phyloP scores from a whole-genome alignment of 2,113 vertebrate species.

The Lethenteron camtschaticum region DNA sequence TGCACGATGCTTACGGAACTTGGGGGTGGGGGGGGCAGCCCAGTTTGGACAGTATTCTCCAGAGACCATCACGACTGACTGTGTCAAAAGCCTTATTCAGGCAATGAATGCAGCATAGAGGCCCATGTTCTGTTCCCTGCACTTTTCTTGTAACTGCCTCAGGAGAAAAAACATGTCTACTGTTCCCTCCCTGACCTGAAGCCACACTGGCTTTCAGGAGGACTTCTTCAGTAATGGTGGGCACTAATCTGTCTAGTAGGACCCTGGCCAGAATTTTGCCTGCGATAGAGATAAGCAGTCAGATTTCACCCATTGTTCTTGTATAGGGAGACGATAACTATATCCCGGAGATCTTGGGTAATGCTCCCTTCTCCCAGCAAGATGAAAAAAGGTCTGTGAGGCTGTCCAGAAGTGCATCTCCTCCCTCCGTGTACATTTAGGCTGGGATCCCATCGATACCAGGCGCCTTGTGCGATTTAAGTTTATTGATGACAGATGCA shows the following conservation, averaged over 20 bases:
- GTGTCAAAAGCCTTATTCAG: too few species aligned
- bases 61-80: too few species aligned
- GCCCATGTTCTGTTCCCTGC: not conserved
- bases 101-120: not conserved
- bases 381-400: too few species aligned
- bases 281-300: not conserved
- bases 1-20: not conserved
- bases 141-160: not conserved
- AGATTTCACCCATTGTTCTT: not conserved
- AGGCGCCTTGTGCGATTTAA: not conserved
- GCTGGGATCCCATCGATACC: not conserved
- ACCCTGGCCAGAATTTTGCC: not conserved
- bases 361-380: too few species aligned
- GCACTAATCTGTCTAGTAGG: not conserved
- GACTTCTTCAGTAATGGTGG: not conserved
- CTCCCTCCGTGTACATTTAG: not conserved
- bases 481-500: not conserved
- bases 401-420: not conserved
- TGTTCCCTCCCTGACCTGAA: not conserved
- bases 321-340: not conserved
- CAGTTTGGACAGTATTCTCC: too few species aligned
- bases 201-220: conserved; percentile 1
- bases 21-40: not conserved
- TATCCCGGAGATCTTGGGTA: not conserved
- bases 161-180: not conserved